Conservation (phyloP, 2,888 invertebrate genomes). For the Mesochorus sp. region DNA sequence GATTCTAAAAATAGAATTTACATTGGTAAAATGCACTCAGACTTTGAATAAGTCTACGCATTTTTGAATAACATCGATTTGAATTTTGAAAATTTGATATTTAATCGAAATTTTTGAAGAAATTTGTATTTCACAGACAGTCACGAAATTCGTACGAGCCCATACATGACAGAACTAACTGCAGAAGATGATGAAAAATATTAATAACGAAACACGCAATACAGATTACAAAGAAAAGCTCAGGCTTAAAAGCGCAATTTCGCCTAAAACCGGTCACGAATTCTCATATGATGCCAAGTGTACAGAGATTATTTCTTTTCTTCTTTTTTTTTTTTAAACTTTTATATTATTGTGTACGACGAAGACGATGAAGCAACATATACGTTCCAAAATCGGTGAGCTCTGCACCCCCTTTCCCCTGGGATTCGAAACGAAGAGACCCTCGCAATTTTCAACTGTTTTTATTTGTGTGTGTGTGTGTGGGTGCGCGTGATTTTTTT, state of each 20-base stretch:
- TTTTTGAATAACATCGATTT: too few species aligned
- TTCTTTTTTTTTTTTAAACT: not conserved
- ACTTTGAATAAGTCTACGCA: too few species aligned
- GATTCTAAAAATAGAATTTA: too few species aligned
- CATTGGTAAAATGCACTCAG: too few species aligned
- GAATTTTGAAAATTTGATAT: too few species aligned
- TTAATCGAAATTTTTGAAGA: conserved; percentile 7
- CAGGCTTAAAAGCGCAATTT: conserved; percentile 16
- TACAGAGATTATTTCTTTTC: conserved; percentile 32
- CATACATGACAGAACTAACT: conserved; percentile 39
- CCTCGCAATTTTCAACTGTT: conserved; percentile 74
- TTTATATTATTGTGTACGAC: not conserved
- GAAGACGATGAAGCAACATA: conserved; percentile 60
- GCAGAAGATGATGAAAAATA: conserved; percentile 2
- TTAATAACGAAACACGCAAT: not conserved
- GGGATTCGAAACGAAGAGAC: conserved; percentile 61
- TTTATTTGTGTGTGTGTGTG: conserved; percentile 8
- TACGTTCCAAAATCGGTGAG: conserved; percentile 70
- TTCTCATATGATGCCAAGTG: conserved; percentile 60
- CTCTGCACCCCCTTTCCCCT: conserved; percentile 62
- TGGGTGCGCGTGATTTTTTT: too few species aligned
- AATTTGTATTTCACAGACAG: not conserved
- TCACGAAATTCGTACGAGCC: conserved; percentile 16
- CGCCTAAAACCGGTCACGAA: conserved; percentile 29
- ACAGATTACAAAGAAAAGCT: conserved; percentile 5